These are phyloP conservation scores for Thelaira solivaga DNA, from an alignment of 2,888 invertebrate genomes.

Conservation along the genomic window DNA sequence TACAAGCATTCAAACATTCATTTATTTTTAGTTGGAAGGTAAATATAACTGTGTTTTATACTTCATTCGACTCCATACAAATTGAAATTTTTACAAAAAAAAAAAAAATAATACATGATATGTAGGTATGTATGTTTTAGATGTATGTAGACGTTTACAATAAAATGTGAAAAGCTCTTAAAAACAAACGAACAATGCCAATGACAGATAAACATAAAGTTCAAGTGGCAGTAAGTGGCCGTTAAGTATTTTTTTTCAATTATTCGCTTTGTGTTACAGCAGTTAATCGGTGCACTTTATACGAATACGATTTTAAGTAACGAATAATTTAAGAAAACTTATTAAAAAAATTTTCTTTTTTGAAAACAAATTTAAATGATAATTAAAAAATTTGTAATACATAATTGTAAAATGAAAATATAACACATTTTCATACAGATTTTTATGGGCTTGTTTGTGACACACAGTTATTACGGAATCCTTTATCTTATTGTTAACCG, in stretches of 20 bases:
- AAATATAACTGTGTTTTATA: slow-evolving; percentile 45
- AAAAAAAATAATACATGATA: background rate
- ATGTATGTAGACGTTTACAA: too few species aligned
- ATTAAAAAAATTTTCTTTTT: too few species aligned
- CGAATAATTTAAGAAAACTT: background rate
- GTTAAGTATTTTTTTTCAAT: slow-evolving; percentile 37
- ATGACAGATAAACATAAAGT: slow-evolving; percentile 58
- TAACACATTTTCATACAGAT: too few species aligned
- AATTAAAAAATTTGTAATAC: too few species aligned
- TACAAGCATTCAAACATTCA: background rate
- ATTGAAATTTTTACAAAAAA: background rate
- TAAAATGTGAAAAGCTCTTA: slow-evolving; percentile 15
- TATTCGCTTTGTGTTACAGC: slow-evolving; percentile 4
- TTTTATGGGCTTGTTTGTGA: too few species aligned
- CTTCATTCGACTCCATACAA: slow-evolving; percentile 18
- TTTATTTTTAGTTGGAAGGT: slow-evolving; percentile 26
- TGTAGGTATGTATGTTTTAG: too few species aligned
- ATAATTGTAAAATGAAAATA: too few species aligned
- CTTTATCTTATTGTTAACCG: too few species aligned
- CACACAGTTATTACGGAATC: too few species aligned
- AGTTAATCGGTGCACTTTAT: slow-evolving; percentile 14
- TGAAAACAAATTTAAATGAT: background rate
- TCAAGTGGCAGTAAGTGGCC: slow-evolving; percentile 58
- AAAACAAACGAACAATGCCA: slow-evolving; percentile 53
- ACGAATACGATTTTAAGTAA: background rate